Percentiles rank a stretch among this genome's conserved stretches.
Evolutionary conservation across 2,888 invertebrate genomes (phyloP).

Genomic region (Drosophila formosana): DNA sequence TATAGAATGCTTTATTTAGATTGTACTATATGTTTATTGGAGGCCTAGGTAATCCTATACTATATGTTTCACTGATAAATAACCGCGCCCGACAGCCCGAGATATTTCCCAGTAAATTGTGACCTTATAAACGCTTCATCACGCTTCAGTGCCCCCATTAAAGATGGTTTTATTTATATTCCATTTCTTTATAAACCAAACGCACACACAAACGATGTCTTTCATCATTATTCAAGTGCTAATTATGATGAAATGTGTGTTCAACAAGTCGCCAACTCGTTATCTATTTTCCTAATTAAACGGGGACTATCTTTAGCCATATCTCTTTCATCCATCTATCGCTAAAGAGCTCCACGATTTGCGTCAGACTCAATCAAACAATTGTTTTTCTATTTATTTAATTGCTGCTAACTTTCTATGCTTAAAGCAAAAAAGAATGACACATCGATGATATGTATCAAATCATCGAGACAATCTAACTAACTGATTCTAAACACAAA

Average conservation of each 20-base stretch:
- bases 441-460: conserved; percentile 33
- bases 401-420: conserved; percentile 14
- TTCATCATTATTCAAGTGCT: conserved; percentile 1
- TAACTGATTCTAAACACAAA: conserved; percentile 30
- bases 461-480: conserved; percentile 27
- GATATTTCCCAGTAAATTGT: conserved; percentile 6
- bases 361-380: conserved; percentile 26
- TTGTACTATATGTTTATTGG: conserved; percentile 14
- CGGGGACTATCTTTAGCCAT: background rate
- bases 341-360: conserved; percentile 2
- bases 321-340: conserved; percentile 1
- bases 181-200: background rate
- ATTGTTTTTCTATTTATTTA: conserved; percentile 8
- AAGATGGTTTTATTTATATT: background rate
- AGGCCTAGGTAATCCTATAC: conserved; percentile 3
- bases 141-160: conserved; percentile 1
- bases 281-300: conserved; percentile 1
- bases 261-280: background rate
- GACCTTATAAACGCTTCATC: conserved; percentile 7
- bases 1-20: conserved; percentile 28
- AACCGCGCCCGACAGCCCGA: background rate
- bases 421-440: conserved; percentile 13
- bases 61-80: conserved; percentile 6
- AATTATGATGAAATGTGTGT: conserved; percentile 14
- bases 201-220: background rate